These are phyloP conservation scores for Drosophila testacea DNA, from an alignment of 2,888 invertebrate species.

Conservation along the genomic window DNA sequence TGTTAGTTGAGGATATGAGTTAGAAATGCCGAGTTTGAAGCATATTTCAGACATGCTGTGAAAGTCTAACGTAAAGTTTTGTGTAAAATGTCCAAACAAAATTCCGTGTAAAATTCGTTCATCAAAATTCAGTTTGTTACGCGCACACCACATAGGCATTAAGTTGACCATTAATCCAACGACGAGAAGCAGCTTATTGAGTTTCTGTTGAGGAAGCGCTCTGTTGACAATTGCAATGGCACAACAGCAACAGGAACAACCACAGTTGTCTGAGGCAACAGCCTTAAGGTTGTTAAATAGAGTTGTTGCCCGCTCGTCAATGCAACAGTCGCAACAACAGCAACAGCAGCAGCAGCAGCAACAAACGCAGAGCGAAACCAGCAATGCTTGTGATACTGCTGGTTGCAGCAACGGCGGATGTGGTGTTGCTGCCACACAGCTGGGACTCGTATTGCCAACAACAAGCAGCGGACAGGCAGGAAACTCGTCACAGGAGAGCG, in stretches of 20 bases:
- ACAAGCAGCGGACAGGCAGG: slow-evolving; percentile 1
- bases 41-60: slow-evolving; percentile 47
- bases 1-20: not conserved
- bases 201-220: slow-evolving; percentile 1
- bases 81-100: slow-evolving; percentile 70
- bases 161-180: slow-evolving; percentile 13
- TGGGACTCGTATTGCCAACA: slow-evolving; percentile 4
- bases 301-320: slow-evolving; percentile 32
- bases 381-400: not conserved
- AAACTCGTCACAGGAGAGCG: slow-evolving; percentile 52
- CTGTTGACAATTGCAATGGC: slow-evolving; percentile 44
- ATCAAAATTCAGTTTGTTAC: slow-evolving; percentile 53
- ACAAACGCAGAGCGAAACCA: not conserved
- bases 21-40: not conserved
- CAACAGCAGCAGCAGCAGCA: not conserved
- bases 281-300: slow-evolving; percentile 73
- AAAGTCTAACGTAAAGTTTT: slow-evolving; percentile 62
- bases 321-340: not conserved
- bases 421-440: slow-evolving; percentile 9
- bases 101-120: slow-evolving; percentile 66
- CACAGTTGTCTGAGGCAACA: slow-evolving; percentile 64
- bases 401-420: slow-evolving; percentile 2
- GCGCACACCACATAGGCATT: slow-evolving; percentile 22
- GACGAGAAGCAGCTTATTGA: slow-evolving; percentile 11
- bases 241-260: slow-evolving; percentile 25